A percentile compares a stretch with the other conserved stretches of the same genome.
phyloP scores from a whole-genome alignment of 2,797 vertebrate species.

The Thalassophryne amazonica region DNA sequence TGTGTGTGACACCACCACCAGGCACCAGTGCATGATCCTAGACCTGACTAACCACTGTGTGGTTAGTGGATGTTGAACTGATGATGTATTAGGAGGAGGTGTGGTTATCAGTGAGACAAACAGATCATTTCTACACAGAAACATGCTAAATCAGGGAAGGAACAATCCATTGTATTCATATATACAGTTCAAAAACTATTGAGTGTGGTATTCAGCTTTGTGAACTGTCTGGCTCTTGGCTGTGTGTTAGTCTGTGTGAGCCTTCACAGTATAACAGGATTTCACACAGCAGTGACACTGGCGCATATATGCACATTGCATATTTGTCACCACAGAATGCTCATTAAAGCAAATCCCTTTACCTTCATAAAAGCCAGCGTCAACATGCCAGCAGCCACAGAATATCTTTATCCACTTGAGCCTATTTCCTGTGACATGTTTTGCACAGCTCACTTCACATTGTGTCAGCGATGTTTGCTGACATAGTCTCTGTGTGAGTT shows the following conservation, averaged over 20 bases:
- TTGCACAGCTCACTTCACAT: constrained; percentile 38
- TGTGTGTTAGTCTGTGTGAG: background rate
- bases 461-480: constrained; percentile 55
- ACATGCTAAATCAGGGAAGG: too few relatives aligned
- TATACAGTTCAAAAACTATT: background rate
- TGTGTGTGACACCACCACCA: too few relatives aligned
- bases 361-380: constrained; percentile 27
- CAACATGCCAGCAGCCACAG: constrained; percentile 28
- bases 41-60: too few relatives aligned
- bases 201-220: background rate
- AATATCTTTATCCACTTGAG: constrained; percentile 47
- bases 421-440: constrained; percentile 32
- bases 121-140: too few relatives aligned
- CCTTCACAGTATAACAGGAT: constrained; percentile 57
- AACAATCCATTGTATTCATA: too few relatives aligned
- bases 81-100: too few relatives aligned
- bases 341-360: constrained; percentile 62
- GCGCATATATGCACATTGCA: constrained; percentile 33
- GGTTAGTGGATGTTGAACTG: too few relatives aligned
- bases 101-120: too few relatives aligned
- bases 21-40: too few relatives aligned
- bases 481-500: constrained; percentile 54
- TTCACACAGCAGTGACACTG: constrained; percentile 35
- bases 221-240: too few relatives aligned
- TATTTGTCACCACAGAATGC: constrained; percentile 44